A percentile compares a stretch with the other conserved stretches of the same genome.
These are phyloP conservation scores for Saguinus imperator DNA, from an alignment of 2,113 vertebrate species.

Conservation along the genomic window DNA sequence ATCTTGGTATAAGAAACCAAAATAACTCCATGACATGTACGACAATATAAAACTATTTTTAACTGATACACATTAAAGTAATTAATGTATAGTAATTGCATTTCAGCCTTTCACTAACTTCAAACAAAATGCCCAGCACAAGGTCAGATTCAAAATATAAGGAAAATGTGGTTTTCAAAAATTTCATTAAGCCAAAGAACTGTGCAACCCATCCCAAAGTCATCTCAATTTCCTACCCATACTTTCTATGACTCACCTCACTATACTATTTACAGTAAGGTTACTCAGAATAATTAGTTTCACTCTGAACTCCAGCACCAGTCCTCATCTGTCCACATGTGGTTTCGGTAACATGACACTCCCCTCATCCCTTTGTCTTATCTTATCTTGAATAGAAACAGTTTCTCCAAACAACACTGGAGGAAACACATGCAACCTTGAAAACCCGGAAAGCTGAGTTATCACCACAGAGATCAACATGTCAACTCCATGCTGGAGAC, in stretches of 20 bases:
- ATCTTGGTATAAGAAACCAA: background rate
- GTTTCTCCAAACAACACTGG: constrained; percentile 45
- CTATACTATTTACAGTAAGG: constrained; percentile 38
- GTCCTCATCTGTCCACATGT: constrained; percentile 16
- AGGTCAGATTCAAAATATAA: background rate
- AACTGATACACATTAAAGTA: background rate
- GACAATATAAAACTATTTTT: background rate
- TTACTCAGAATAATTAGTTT: constrained; percentile 51
- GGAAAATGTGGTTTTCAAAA: background rate
- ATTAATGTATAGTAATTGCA: background rate
- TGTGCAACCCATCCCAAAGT: background rate
- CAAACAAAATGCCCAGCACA: background rate
- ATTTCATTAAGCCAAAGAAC: background rate
- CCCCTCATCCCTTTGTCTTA: background rate
- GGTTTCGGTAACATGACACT: constrained; percentile 34
- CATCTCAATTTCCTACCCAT: background rate
- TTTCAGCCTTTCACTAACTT: constrained; percentile 5
- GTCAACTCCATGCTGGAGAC: background rate
- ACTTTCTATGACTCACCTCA: background rate
- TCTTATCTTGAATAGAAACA: constrained; percentile 62
- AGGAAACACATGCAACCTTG: constrained; percentile 28
- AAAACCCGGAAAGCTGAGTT: constrained; percentile 36
- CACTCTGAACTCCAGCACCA: background rate
- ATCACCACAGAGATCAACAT: background rate
- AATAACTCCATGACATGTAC: background rate